Evolutionary conservation across 2,888 invertebrate species (phyloP), one percentile per base, ranked within the genome.

Genomic region (Sarcophaga subvicina): DNA sequence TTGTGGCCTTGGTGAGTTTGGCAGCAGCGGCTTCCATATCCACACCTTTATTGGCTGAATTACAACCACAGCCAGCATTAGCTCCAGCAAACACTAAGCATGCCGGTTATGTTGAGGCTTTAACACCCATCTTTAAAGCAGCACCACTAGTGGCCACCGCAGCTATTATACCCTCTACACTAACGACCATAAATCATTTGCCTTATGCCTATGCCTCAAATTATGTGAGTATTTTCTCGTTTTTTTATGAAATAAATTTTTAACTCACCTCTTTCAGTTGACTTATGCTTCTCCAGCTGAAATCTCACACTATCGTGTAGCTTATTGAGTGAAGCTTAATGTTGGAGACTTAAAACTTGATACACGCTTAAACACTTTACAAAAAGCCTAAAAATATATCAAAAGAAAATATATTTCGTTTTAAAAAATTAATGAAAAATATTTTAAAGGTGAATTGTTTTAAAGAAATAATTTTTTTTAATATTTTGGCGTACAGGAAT

Each of bases 221-320:
- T 63, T 90, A 90, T 88, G 90, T 90, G 76, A 90, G 89, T 88
- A 20, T 67, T 69, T 69, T 63, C 27, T 17, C 12, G 3, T 4
- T 37, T 8, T 10, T 37, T 37, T 37, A 8, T 37, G 37, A 11
- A 3, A 49, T 45, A 67, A 17, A 6, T 49, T 66, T 73, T 64
- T 20, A 27, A 86, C 86, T 86, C 66, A 79, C 79, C 85, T 87
- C 78, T 54, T 54, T 59, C 45, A 88, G 88, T 79, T 88, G 70
- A 88, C 89, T 27, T 89, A 89, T 69, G 81, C 88, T 49, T 72
- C 93, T 63, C 93, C 93, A 12, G 90, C 92, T 60, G 92, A 93
- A 90, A 91, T 92, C 85, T 92, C 92, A 85, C 91, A 92, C 73
- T 93, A 92, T 89, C 89, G 84, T 87, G 91, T 93, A 82, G 90